Conservation (phyloP, 2,113 vertebrate species). For the Gobiocypris rarus region DNA sequence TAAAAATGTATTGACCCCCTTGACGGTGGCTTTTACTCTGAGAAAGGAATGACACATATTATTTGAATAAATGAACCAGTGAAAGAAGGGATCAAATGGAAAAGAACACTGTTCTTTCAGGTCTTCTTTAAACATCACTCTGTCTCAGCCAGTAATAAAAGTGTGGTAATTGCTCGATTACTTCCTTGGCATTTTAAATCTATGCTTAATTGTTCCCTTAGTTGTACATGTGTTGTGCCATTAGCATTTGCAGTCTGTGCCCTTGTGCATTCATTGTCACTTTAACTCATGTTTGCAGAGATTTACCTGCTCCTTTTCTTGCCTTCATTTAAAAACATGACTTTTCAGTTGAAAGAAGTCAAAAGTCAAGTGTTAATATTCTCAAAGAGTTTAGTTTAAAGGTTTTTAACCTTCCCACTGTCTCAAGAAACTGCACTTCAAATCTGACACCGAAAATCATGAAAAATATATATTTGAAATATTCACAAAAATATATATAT, state of each 20-base stretch:
- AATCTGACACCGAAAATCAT: too few relatives aligned
- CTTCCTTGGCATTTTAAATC: conserved; percentile 46
- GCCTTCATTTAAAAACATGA: background rate
- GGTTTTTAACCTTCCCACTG: background rate
- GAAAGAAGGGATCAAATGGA: conserved; percentile 7
- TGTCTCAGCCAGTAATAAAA: conserved; percentile 31
- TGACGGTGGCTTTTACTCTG: conserved; percentile 32
- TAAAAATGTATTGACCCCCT: conserved; percentile 46
- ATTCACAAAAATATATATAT: background rate
- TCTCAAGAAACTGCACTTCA: too few relatives aligned
- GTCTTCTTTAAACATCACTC: conserved; percentile 20
- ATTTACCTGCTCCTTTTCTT: background rate
- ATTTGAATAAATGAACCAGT: conserved; percentile 38
- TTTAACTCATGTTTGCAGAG: background rate
- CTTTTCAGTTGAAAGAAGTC: background rate
- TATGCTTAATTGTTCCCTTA: conserved; percentile 46
- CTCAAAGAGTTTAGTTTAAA: background rate
- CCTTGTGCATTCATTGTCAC: conserved; percentile 16
- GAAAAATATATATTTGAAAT: too few relatives aligned
- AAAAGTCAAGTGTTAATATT: background rate
- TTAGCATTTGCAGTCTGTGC: conserved; percentile 40
- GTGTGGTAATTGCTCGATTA: conserved; percentile 41
- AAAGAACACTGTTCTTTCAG: background rate
- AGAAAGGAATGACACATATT: conserved; percentile 10
- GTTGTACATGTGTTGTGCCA: conserved; percentile 40